Evolutionary conservation across 2,113 vertebrate genomes (phyloP).

Genomic region (Coreoperca whiteheadi): DNA sequence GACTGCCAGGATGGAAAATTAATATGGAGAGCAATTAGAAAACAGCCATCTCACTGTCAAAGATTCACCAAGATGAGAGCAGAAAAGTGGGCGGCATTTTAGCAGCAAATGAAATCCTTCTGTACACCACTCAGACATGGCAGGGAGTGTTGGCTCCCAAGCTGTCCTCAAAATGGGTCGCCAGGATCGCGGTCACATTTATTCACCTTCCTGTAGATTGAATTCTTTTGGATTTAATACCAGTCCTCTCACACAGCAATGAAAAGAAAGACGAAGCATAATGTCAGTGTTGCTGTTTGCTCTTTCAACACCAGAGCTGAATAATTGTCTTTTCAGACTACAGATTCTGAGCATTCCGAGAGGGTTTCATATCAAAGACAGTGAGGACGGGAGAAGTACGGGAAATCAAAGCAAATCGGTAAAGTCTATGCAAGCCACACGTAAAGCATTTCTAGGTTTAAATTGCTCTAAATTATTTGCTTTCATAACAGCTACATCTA

Average conservation of each 20-base stretch:
- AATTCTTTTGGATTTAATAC: slow-evolving; percentile 22
- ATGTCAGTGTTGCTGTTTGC: slow-evolving; percentile 35
- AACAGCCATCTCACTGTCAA: slow-evolving; percentile 74
- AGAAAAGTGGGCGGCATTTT: slow-evolving; percentile 42
- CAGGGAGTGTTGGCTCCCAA: neutral
- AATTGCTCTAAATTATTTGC: slow-evolving; percentile 56
- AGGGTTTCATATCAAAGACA: slow-evolving; percentile 47
- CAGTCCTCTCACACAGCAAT: slow-evolving; percentile 6
- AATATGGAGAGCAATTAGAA: slow-evolving; percentile 81
- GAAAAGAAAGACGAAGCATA: slow-evolving; percentile 37
- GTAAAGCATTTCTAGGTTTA: slow-evolving; percentile 30
- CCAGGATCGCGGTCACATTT: slow-evolving; percentile 13
- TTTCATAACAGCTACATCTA: slow-evolving; percentile 28
- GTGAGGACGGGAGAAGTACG: slow-evolving; percentile 31
- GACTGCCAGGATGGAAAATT: slow-evolving; percentile 81
- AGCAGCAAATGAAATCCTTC: slow-evolving; percentile 38
- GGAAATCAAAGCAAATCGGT: slow-evolving; percentile 52
- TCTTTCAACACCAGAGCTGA: slow-evolving; percentile 33
- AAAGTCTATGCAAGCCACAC: slow-evolving; percentile 30
- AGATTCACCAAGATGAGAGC: slow-evolving; percentile 61
- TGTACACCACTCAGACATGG: slow-evolving; percentile 25
- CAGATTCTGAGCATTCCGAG: slow-evolving; percentile 48
- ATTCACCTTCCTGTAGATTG: slow-evolving; percentile 29
- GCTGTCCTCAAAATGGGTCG: slow-evolving; percentile 52
- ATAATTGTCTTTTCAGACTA: slow-evolving; percentile 46